These are phyloP conservation scores for Hofmannophila pseudospretella DNA, from an alignment of 2,888 invertebrate genomes.

Conservation along the genomic window DNA sequence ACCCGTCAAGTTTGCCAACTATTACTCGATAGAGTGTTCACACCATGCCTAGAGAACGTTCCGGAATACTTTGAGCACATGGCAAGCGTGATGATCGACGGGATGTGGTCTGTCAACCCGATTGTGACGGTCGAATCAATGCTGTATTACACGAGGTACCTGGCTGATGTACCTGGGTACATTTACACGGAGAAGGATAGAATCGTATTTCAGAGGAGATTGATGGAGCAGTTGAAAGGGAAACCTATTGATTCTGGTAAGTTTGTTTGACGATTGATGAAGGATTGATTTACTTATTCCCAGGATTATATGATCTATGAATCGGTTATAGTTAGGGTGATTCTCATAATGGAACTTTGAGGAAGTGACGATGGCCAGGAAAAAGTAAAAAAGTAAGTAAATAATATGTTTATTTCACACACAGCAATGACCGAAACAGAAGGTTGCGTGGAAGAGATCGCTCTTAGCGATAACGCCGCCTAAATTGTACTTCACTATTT, in stretches of 20 bases:
- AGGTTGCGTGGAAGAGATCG: no score
- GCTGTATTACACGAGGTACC: conserved; percentile 71
- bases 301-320: no score
- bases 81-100: conserved; percentile 80
- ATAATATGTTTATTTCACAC: no score
- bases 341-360: no score
- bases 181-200: conserved; percentile 60
- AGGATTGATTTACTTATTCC: no score
- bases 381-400: no score
- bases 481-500: no score
- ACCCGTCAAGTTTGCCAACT: conserved; percentile 79
- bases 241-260: conserved; percentile 46
- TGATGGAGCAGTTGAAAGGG: conserved; percentile 40
- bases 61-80: conserved; percentile 81
- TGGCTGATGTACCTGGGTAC: conserved; percentile 78
- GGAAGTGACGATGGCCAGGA: no score
- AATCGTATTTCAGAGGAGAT: conserved; percentile 32
- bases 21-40: conserved; percentile 78
- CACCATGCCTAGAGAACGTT: conserved; percentile 78
- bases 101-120: conserved; percentile 83
- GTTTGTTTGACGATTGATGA: no score
- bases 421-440: no score
- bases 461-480: no score
- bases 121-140: conserved; percentile 72
- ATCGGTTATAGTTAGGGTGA: no score